A percentile compares a stretch with the other conserved stretches of the same genome.
Conservation (phyloP, 1,140 invertebrate species). For the Caenorhabditis inopinata region DNA sequence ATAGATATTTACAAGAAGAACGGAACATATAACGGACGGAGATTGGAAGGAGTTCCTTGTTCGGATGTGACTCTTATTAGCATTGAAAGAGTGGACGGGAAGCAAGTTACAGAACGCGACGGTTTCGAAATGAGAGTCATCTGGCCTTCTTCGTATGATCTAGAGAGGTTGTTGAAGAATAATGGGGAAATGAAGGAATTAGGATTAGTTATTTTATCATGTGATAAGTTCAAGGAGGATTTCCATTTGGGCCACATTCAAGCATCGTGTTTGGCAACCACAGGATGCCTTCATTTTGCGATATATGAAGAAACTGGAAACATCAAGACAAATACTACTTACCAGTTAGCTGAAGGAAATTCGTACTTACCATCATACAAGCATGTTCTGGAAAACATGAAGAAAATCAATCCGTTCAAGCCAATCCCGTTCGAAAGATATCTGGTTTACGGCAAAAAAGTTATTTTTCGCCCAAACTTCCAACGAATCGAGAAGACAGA, state of each 20-base stretch:
- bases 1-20: not conserved
- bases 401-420: not conserved
- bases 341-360: constrained; percentile 1
- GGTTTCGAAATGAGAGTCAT: constrained; percentile 25
- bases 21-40: not conserved
- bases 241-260: constrained; percentile 34
- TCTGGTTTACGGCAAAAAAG: constrained; percentile 25
- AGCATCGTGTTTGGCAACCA: not conserved
- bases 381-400: constrained; percentile 30
- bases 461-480: constrained; percentile 12
- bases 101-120: not conserved
- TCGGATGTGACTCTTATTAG: constrained; percentile 16
- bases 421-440: constrained; percentile 41
- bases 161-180: not conserved
- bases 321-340: not conserved
- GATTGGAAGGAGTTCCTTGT: not conserved
- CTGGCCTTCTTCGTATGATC: not conserved
- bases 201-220: constrained; percentile 24
- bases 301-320: not conserved
- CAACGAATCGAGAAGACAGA: not conserved
- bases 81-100: not conserved
- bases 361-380: constrained; percentile 37
- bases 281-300: not conserved
- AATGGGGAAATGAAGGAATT: constrained; percentile 8
- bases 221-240: constrained; percentile 33